phyloP scores from a whole-genome alignment of 2,888 invertebrate species.

The Tipula vernalis region DNA sequence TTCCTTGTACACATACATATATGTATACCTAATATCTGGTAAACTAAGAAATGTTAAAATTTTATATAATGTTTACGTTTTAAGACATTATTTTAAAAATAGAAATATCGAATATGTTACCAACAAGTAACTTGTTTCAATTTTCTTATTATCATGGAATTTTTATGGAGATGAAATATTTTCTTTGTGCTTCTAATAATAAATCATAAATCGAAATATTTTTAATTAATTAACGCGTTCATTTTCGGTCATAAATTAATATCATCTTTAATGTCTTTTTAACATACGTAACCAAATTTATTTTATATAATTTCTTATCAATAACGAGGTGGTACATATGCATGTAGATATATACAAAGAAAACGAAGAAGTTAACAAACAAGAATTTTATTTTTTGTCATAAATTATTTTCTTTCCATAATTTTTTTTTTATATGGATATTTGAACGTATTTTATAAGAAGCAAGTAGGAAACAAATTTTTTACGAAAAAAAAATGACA shows the following conservation, averaged over 20 bases:
- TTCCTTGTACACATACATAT: background rate
- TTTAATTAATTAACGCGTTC: background rate
- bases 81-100: background rate
- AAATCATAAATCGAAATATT: background rate
- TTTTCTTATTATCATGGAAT: background rate
- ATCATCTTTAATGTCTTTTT: background rate
- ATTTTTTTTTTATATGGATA: background rate
- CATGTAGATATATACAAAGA: background rate
- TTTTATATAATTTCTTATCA: background rate
- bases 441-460: background rate
- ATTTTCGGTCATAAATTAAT: background rate
- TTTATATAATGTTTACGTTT: background rate
- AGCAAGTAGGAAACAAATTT: background rate
- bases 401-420: background rate
- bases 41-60: background rate
- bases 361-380: background rate
- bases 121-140: background rate
- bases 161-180: background rate
- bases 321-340: background rate
- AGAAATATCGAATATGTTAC: background rate
- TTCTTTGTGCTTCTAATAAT: background rate
- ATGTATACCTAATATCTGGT: background rate
- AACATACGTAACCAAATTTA: background rate
- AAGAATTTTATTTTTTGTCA: slow-evolving; percentile 4
- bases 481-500: background rate